A percentile compares a stretch with the other conserved stretches of the same genome.
Evolutionary conservation across 2,888 invertebrate species (phyloP).

Genomic region (Caenorhabditis panamensis): DNA sequence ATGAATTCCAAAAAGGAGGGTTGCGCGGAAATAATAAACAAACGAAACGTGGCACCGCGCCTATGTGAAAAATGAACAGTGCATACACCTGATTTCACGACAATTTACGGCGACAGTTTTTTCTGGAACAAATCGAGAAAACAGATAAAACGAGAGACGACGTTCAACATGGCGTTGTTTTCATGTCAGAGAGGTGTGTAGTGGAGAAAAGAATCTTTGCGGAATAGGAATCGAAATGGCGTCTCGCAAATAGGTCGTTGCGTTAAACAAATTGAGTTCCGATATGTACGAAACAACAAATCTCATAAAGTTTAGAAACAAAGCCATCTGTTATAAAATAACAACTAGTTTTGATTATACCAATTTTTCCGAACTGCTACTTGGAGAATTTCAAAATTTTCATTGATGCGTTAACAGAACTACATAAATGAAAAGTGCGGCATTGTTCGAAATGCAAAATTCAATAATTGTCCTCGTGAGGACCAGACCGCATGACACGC

Average conservation of each 20-base stretch:
- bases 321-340: no score
- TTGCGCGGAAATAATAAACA: no score
- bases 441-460: constrained; percentile 18
- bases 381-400: neutral
- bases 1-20: no score
- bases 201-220: neutral
- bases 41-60: neutral
- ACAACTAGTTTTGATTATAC: no score
- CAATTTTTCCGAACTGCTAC: no score
- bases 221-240: constrained; percentile 5
- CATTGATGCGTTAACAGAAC: neutral
- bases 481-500: constrained; percentile 38
- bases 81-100: neutral
- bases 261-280: constrained; percentile 23
- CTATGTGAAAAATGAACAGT: neutral
- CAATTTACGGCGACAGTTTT: neutral
- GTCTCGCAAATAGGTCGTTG: constrained; percentile 17
- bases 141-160: neutral
- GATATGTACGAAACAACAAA: neutral
- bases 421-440: constrained; percentile 6
- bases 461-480: constrained; percentile 41
- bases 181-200: neutral
- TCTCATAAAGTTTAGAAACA: neutral
- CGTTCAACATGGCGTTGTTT: neutral
- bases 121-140: neutral